Percentiles rank a stretch among this genome's conserved stretches.
These are phyloP conservation scores for Fragum fragum DNA, from an alignment of 2,888 invertebrate species.

Conservation along the genomic window DNA sequence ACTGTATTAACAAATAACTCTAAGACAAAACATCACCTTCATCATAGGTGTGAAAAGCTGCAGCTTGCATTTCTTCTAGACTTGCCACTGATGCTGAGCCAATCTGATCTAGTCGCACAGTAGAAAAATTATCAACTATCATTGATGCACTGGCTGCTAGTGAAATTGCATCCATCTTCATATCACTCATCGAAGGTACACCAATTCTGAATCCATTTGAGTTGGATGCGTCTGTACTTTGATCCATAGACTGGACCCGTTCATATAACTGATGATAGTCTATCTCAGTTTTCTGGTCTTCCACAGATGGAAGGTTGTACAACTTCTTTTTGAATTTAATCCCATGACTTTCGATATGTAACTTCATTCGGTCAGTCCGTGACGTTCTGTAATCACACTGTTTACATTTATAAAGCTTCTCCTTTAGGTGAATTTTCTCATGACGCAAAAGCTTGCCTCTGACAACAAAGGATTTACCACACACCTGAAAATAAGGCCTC, in stretches of 20 bases:
- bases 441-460: slow-evolving; percentile 91
- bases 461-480: slow-evolving; percentile 90
- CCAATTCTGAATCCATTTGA: background rate
- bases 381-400: slow-evolving; percentile 90
- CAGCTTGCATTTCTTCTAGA: slow-evolving; percentile 39
- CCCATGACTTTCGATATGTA: slow-evolving; percentile 87
- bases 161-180: slow-evolving; percentile 59
- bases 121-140: slow-evolving; percentile 48
- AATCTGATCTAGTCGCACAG: slow-evolving; percentile 27
- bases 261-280: slow-evolving; percentile 62
- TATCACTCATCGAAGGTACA: slow-evolving; percentile 28
- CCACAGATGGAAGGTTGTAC: slow-evolving; percentile 43
- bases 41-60: slow-evolving; percentile 24
- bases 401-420: slow-evolving; percentile 90
- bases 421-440: slow-evolving; percentile 90
- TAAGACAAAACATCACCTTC: slow-evolving; percentile 13
- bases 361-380: slow-evolving; percentile 90
- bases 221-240: background rate
- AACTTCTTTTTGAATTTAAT: slow-evolving; percentile 50
- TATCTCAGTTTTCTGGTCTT: slow-evolving; percentile 36
- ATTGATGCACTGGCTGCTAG: slow-evolving; percentile 54
- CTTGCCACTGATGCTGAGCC: slow-evolving; percentile 31
- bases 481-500: slow-evolving; percentile 84
- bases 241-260: slow-evolving; percentile 35
- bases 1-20: too few relatives aligned